Base-by-base conservation (phyloP, 1,140 invertebrate species). In the Drosophila tsacasi region DNA sequence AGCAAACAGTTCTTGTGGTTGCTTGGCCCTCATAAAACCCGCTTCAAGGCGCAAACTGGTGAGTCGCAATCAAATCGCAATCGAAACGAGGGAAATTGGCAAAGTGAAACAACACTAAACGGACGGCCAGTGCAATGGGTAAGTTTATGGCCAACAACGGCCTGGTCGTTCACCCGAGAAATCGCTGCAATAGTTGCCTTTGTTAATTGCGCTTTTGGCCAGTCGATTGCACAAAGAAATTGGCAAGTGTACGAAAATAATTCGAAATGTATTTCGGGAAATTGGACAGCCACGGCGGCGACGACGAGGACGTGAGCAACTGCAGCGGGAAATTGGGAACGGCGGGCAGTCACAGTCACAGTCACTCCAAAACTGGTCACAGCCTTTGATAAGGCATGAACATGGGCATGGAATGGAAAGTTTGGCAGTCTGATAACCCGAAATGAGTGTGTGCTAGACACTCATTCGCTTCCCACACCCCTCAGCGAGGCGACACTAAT, bases 221-320 rank as follows among this genome's bases (percentile, higher is more conserved):
- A 82, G 59, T 67, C 83, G 77, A 89, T 83, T 83, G 84, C 83
- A 89, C 83, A 89, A 83, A 81, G 81, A 81, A 89, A 89, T 87
- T 89, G 84, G 65, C 84, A 89, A 69, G 80, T 60, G 74, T 69
- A 81, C 69, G 81, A 81, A 85, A 81, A 83, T 78, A 81, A 69
- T 90, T 61, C 68, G 77, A 66, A 74, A 78, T 83, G 60, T 76
- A 82, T 79, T 76, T 81, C 39, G 78, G 77, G 77, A 81, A 83
- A 79, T 76, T 83, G 71, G 79, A 67, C 59, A 75, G 30, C 50
- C 37, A 30, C 75, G 49, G 12, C 44, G 57, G 79, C 47, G 47
- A 71, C 69, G 61, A 27, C 39, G 65, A 85, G n/a, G n/a, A 30
- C 79, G 79, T 82, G 83, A 58, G 59, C 47, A 32, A 69, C 65